Conservation (phyloP, 2,113 vertebrate genomes). For the Pangasianodon hypophthalmus region DNA sequence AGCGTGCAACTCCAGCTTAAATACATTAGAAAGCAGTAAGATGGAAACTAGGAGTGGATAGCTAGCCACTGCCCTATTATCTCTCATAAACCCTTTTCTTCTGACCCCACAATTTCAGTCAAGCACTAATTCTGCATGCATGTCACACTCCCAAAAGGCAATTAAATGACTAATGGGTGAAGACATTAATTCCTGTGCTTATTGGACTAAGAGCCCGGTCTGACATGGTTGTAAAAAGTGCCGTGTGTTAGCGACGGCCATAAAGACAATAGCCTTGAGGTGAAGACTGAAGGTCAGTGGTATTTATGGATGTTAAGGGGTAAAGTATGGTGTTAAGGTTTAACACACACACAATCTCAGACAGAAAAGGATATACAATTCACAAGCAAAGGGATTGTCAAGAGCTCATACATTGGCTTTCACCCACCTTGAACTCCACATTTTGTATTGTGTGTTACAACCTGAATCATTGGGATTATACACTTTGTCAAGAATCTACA, state of each 20-base stretch:
- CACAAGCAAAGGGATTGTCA: neutral
- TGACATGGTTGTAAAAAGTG: conserved; percentile 52
- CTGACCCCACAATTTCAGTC: conserved; percentile 54
- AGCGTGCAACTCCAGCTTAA: neutral
- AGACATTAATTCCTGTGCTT: conserved; percentile 59
- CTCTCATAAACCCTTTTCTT: conserved; percentile 53
- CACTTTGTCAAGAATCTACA: neutral
- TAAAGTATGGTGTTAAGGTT: neutral
- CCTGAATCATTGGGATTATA: neutral
- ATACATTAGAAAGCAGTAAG: neutral
- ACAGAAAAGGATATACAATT: neutral
- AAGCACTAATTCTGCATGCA: conserved; percentile 56
- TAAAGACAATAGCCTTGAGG: conserved; percentile 52
- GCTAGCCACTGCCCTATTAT: neutral
- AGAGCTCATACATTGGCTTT: neutral
- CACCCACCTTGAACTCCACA: neutral
- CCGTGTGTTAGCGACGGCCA: conserved; percentile 9
- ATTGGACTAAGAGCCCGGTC: conserved; percentile 54
- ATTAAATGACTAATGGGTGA: conserved; percentile 64
- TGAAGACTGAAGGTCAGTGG: conserved; percentile 60
- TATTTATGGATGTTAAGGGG: conserved; percentile 31
- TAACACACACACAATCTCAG: neutral
- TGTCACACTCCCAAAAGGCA: conserved; percentile 61
- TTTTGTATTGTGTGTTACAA: neutral
- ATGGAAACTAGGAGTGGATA: neutral